Conservation (phyloP, 2,113 vertebrate species). For the Arenaria interpres region DNA sequence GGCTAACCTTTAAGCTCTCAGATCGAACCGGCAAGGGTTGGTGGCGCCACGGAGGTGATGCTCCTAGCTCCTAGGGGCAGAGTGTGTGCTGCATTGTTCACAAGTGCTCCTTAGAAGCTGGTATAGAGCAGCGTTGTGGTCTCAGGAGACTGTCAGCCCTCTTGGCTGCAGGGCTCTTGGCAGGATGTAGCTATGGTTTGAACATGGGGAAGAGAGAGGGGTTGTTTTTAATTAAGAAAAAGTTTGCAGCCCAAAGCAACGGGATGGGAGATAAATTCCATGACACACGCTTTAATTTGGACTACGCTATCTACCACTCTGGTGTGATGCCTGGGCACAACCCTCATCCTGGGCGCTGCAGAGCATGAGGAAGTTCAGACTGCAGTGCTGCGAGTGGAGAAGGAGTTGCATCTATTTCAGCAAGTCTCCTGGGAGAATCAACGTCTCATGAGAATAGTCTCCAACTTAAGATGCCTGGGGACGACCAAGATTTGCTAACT, state of each 20-base stretch:
- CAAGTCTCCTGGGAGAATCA: neutral
- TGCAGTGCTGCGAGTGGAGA: neutral
- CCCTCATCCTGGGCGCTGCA: constrained; percentile 34
- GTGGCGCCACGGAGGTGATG: constrained; percentile 73
- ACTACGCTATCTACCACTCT: constrained; percentile 2
- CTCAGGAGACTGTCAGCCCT: constrained; percentile 76
- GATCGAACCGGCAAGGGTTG: constrained; percentile 72
- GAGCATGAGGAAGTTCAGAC: neutral
- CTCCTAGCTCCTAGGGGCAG: constrained; percentile 76
- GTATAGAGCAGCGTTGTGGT: constrained; percentile 75
- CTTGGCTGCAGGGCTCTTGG: constrained; percentile 76
- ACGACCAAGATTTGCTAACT: neutral
- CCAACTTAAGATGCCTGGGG: neutral
- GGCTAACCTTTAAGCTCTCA: constrained; percentile 75
- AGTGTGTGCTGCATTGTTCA: constrained; percentile 72
- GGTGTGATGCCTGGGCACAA: constrained; percentile 26
- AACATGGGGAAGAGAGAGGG: constrained; percentile 77
- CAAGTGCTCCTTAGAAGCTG: constrained; percentile 75
- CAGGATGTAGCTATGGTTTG: constrained; percentile 75
- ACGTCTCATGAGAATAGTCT: neutral
- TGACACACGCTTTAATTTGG: constrained; percentile 50
- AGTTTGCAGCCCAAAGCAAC: constrained; percentile 69
- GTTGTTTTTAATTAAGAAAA: constrained; percentile 72
- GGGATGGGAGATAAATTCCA: constrained; percentile 74
- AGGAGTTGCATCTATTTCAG: neutral